These are phyloP conservation scores for Tipula unca DNA, from an alignment of 2,888 invertebrate genomes.

Conservation along the genomic window DNA sequence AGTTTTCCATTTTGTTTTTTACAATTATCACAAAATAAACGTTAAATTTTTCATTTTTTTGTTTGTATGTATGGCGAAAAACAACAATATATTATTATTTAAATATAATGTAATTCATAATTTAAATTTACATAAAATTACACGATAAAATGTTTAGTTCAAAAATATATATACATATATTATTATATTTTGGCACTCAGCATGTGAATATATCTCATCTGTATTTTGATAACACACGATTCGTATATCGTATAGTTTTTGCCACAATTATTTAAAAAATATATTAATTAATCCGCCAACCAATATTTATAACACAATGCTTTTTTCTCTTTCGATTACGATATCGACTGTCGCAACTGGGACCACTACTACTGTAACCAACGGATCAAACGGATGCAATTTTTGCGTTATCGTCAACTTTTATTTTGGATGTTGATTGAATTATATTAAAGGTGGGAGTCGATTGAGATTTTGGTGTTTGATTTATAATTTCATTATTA, in stretches of 20 bases:
- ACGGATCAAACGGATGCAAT: constrained; percentile 9
- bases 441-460: not conserved
- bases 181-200: not conserved
- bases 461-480: not conserved
- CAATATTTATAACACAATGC: not conserved
- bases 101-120: not conserved
- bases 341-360: not conserved
- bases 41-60: not conserved
- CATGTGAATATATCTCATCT: too few species aligned
- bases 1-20: not conserved
- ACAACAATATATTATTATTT: not conserved
- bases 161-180: not conserved
- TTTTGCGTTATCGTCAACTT: not conserved
- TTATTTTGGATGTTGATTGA: not conserved
- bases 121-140: not conserved
- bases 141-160: not conserved
- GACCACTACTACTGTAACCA: too few species aligned
- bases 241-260: not conserved
- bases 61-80: not conserved
- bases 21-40: constrained; percentile 14
- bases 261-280: not conserved
- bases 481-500: not conserved
- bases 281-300: not conserved
- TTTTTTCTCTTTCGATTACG: not conserved
- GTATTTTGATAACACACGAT: not conserved